A percentile compares a stretch with the other conserved stretches of the same genome.
Evolutionary conservation across 1,140 invertebrate species (phyloP).

Genomic region (Drosophila gunungcola): DNA sequence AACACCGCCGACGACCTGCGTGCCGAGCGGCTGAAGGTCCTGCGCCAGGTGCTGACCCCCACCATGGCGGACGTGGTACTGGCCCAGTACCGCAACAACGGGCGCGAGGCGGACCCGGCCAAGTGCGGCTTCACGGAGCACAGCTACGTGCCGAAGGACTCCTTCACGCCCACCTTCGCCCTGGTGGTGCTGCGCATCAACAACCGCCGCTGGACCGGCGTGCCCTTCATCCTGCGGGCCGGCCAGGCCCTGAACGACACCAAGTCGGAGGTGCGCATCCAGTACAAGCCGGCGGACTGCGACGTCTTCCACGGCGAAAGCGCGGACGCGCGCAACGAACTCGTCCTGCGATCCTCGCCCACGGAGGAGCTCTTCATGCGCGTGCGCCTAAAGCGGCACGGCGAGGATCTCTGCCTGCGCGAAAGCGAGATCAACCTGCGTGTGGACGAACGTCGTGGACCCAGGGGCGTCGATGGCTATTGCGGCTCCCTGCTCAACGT

Average conservation of each 20-base stretch:
- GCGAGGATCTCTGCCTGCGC: constrained; percentile 42
- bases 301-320: constrained; percentile 8
- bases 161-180: constrained; percentile 63
- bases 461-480: neutral
- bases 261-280: constrained; percentile 63
- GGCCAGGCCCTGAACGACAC: constrained; percentile 62
- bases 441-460: constrained; percentile 15
- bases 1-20: constrained; percentile 56
- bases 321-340: constrained; percentile 45
- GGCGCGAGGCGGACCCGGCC: constrained; percentile 41
- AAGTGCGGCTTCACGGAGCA: constrained; percentile 68
- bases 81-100: constrained; percentile 63
- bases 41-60: constrained; percentile 44
- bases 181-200: constrained; percentile 45
- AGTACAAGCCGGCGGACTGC: constrained; percentile 58
- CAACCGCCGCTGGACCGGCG: constrained; percentile 58
- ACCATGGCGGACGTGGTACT: constrained; percentile 52
- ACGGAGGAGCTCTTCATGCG: constrained; percentile 65
- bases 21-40: constrained; percentile 45
- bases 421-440: constrained; percentile 50
- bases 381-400: constrained; percentile 50
- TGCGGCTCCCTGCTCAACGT: constrained; percentile 46
- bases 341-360: constrained; percentile 53
- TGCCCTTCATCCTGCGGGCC: constrained; percentile 67
- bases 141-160: constrained; percentile 59